Evolutionary conservation across 2,113 vertebrate genomes (phyloP), one percentile per base, ranked within the genome.

Genomic region (Hippocampus guttulatus): DNA sequence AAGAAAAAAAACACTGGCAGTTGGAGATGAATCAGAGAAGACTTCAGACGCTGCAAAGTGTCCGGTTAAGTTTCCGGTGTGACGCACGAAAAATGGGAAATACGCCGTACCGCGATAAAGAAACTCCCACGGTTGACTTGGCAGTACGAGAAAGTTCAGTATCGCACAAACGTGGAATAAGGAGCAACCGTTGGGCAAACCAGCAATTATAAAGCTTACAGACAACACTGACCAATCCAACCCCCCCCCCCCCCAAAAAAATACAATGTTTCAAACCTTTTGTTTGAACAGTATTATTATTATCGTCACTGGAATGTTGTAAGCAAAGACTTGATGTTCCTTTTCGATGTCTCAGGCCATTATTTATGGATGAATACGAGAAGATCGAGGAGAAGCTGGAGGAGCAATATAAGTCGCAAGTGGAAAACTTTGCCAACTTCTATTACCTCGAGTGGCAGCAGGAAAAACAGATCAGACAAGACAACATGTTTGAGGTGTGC

Each of bases 311-410:
- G 11, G 18, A n/a, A 62, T 33, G 2, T 40, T 7, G 5, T 51
- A 51, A 51, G 20, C 8, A 23, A 45, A 23, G 21, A 21, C 51
- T 11, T 45, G 10, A 23, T 23, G 52, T n/a, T 55, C 21, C 52
- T 66, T 9, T 38, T 63, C 3, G 0, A 47, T 41, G 67, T 47
- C 77, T 49, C 74, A 99, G 97, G 33, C 97, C 97, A 18, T 94
- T 96, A 0, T 98, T 97, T 72, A 98, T 98, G 97, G 96, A 98
- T 80, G 97, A 99, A 74, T 99, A 97, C 1, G 96, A 98, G 84
- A 98, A 96, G 91, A 92, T 95, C 1, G 97, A 99, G 79, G 95
- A 98, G 74, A 95, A 99, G n/a, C 88, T 99, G 54, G 94, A 97
- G 77, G 95, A 94, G 76, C 95, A 96, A 6, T 98, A 98, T 62